Percentiles rank a stretch among this genome's conserved stretches.
Conservation (phyloP, 1,140 invertebrate genomes). For the Drosophila varians region DNA sequence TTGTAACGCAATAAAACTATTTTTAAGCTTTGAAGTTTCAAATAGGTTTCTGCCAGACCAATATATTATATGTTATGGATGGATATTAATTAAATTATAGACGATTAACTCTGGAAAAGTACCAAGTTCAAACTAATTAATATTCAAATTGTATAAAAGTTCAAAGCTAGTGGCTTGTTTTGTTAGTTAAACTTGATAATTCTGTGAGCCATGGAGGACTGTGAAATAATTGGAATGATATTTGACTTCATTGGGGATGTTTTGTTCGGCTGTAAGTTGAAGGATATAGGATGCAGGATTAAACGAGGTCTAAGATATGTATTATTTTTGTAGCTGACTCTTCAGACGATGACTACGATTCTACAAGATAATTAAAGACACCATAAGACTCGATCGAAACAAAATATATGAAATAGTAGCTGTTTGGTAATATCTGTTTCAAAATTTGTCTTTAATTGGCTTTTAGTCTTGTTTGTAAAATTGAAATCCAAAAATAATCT, state of each 20-base stretch:
- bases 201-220: slow-evolving; percentile 57
- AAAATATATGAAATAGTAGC: slow-evolving; percentile 15
- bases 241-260: slow-evolving; percentile 57
- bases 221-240: slow-evolving; percentile 64
- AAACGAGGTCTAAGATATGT: neutral
- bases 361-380: slow-evolving; percentile 5
- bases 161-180: neutral
- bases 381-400: too few species aligned
- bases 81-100: slow-evolving; percentile 58
- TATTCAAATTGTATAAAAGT: slow-evolving; percentile 33
- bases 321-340: slow-evolving; percentile 21
- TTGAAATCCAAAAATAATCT: slow-evolving; percentile 16
- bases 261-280: slow-evolving; percentile 65
- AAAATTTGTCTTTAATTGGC: neutral
- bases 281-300: slow-evolving; percentile 37
- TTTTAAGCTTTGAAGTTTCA: slow-evolving; percentile 27
- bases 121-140: slow-evolving; percentile 44
- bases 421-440: neutral
- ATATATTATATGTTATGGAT: slow-evolving; percentile 8
- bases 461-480: neutral
- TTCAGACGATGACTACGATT: slow-evolving; percentile 39
- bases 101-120: slow-evolving; percentile 39
- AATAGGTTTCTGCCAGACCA: slow-evolving; percentile 5
- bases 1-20: slow-evolving; percentile 43
- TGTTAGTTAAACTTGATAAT: slow-evolving; percentile 23